Conservation (phyloP, 2,113 vertebrate genomes). For the Gymnogyps californianus region DNA sequence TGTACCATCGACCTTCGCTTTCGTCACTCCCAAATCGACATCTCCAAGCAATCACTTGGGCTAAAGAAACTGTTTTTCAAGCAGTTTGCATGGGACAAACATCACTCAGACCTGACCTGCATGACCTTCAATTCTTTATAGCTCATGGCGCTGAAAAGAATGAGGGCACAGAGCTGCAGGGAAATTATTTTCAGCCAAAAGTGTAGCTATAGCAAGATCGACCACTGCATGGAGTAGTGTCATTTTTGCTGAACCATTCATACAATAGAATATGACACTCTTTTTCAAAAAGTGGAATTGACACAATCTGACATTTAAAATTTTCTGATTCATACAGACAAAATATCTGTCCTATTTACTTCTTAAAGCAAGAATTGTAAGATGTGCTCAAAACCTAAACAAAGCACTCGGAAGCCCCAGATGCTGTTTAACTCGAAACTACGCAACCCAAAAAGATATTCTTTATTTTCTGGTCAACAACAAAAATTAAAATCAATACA, state of each 20-base stretch:
- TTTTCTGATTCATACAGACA: neutral
- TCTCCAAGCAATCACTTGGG: accelerated
- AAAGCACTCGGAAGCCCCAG: neutral
- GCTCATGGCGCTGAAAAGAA: neutral
- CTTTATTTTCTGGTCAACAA: neutral
- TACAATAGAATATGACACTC: neutral
- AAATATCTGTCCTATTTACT: neutral
- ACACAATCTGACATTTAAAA: neutral
- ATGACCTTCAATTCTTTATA: neutral
- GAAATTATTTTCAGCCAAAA: neutral
- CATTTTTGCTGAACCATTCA: neutral
- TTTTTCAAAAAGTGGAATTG: neutral
- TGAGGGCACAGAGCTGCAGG: neutral
- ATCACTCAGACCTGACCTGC: accelerated
- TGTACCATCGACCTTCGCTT: accelerated
- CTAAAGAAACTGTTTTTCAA: neutral
- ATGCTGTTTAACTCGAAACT: neutral
- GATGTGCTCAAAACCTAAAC: neutral
- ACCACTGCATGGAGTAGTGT: neutral
- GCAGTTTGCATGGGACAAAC: neutral
- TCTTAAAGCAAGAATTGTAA: neutral
- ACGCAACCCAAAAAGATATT: neutral
- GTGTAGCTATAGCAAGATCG: neutral
- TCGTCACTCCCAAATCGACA: accelerated
- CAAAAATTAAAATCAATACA: neutral